These are phyloP conservation scores for Threskiornis aethiopicus DNA, from an alignment of 2,797 vertebrate genomes.

Conservation along the genomic window DNA sequence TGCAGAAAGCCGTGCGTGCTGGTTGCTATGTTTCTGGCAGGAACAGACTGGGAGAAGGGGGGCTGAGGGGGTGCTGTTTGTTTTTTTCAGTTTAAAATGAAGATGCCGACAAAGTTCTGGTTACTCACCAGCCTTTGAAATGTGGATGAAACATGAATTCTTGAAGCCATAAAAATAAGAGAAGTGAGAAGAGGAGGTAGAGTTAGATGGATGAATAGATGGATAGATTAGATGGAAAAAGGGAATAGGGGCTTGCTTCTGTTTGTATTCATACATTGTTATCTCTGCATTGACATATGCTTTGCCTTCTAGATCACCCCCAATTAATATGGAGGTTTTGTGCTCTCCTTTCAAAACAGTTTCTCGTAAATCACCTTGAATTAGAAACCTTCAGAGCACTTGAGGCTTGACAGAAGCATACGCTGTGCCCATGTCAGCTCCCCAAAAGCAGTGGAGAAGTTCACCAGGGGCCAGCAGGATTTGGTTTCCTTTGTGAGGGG, in stretches of 20 bases:
- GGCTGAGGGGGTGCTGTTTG: conserved; percentile 37
- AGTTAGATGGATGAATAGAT: not conserved
- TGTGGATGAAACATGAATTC: conserved; percentile 50
- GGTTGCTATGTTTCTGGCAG: conserved; percentile 69
- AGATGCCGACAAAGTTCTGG: conserved; percentile 57
- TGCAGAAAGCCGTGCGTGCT: conserved; percentile 60
- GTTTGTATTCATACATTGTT: conserved; percentile 34
- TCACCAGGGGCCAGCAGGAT: not conserved
- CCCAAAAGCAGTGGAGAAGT: not conserved
- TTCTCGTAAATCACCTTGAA: conserved; percentile 46
- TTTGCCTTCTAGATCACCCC: conserved; percentile 26
- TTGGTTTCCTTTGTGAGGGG: conserved; percentile 18
- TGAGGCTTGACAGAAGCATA: conserved; percentile 2
- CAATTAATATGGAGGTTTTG: conserved; percentile 43
- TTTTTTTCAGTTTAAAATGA: conserved; percentile 52
- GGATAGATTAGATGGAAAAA: not conserved
- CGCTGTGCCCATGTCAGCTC: not conserved
- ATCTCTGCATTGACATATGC: not conserved
- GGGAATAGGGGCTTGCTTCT: not conserved
- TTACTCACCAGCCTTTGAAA: conserved; percentile 67
- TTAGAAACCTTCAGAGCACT: not conserved
- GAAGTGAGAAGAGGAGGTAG: not conserved
- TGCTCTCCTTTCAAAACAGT: conserved; percentile 27
- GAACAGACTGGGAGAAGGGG: conserved; percentile 59
- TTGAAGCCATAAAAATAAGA: not conserved